A percentile compares a stretch with the other conserved stretches of the same genome.
Evolutionary conservation across 2,797 vertebrate genomes (phyloP).

Genomic region (Pampus argenteus): DNA sequence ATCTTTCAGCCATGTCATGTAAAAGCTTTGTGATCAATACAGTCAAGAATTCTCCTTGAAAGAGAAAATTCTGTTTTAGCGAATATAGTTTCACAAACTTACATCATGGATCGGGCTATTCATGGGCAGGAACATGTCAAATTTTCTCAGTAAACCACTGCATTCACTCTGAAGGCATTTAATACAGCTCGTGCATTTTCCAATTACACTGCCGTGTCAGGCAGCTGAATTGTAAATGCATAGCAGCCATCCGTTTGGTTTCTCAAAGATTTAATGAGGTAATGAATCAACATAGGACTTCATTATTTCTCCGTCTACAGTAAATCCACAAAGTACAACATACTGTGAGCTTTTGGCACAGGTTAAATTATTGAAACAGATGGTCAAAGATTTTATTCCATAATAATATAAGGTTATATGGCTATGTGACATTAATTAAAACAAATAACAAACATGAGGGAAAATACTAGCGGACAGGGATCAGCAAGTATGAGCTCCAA

Average conservation of each 20-base stretch:
- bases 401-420: not conserved
- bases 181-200: slow-evolving; percentile 49
- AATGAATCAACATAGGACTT: slow-evolving; percentile 55
- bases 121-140: slow-evolving; percentile 25
- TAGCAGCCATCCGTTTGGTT: slow-evolving; percentile 52
- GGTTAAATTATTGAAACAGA: slow-evolving; percentile 62
- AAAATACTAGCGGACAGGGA: slow-evolving; percentile 3
- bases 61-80: slow-evolving; percentile 53
- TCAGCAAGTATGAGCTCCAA: not conserved
- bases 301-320: slow-evolving; percentile 48
- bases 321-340: slow-evolving; percentile 30
- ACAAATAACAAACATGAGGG: slow-evolving; percentile 10
- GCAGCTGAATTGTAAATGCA: slow-evolving; percentile 49
- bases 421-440: slow-evolving; percentile 32
- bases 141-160: slow-evolving; percentile 35
- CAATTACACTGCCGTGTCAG: slow-evolving; percentile 50
- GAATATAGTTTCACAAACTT: slow-evolving; percentile 69
- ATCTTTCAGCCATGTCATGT: slow-evolving; percentile 56
- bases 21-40: slow-evolving; percentile 67
- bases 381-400: slow-evolving; percentile 25
- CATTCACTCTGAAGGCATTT: slow-evolving; percentile 39
- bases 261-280: slow-evolving; percentile 56
- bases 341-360: slow-evolving; percentile 37
- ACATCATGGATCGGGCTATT: slow-evolving; percentile 67
- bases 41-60: slow-evolving; percentile 74